Conservation (phyloP, 2,888 invertebrate genomes). For the Microctonus aethiopoides region DNA sequence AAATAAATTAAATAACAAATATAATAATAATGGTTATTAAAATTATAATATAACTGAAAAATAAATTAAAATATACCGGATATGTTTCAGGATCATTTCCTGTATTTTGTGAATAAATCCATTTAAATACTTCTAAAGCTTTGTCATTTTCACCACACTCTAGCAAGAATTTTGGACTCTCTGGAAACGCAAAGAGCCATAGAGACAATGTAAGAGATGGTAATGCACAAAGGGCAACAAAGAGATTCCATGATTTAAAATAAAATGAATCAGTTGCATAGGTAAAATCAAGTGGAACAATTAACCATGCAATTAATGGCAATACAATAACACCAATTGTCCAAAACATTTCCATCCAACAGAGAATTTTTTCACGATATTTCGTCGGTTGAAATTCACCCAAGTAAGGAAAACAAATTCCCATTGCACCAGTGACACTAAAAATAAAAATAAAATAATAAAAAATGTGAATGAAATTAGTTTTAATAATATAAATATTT, state of each 20-base stretch:
- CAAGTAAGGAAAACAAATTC: constrained; percentile 84
- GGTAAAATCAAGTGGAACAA: constrained; percentile 77
- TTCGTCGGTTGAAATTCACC: constrained; percentile 85
- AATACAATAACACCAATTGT: constrained; percentile 80
- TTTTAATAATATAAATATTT: no score
- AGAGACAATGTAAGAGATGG: constrained; percentile 77
- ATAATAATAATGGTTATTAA: not conserved
- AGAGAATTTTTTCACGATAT: constrained; percentile 82
- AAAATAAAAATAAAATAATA: constrained; percentile 39
- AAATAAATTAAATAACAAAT: not conserved
- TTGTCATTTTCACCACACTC: constrained; percentile 84
- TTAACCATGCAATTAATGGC: constrained; percentile 82
- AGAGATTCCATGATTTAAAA: constrained; percentile 85
- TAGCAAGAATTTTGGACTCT: constrained; percentile 85
- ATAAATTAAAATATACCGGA: constrained; percentile 71
- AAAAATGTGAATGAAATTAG: no score
- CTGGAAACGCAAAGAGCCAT: constrained; percentile 82
- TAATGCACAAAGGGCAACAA: constrained; percentile 79
- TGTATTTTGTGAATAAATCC: constrained; percentile 79
- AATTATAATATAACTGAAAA: not conserved
- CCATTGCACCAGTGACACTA: constrained; percentile 85
- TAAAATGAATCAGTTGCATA: constrained; percentile 72
- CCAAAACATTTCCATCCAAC: constrained; percentile 91
- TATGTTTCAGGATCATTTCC: constrained; percentile 77
- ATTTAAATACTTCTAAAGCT: constrained; percentile 76